phyloP scores from a whole-genome alignment of 2,888 invertebrate species.

The Cheilosia impressa region DNA sequence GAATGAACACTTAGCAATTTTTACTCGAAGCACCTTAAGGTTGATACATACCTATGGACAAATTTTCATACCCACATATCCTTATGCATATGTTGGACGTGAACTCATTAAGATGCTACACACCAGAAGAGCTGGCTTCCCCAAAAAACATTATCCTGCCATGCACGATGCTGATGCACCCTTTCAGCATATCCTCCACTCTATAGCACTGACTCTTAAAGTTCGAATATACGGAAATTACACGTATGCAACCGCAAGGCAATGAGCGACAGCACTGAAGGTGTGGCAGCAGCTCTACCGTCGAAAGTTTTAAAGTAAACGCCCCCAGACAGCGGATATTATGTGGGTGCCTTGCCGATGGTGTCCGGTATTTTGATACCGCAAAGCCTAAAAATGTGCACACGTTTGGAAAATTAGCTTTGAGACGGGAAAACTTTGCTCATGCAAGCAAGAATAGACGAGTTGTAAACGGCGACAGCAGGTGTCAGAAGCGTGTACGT shows the following conservation, averaged over 20 bases:
- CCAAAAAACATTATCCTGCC: constrained; percentile 43
- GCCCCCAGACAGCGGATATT: constrained; percentile 70
- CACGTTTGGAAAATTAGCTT: constrained; percentile 48
- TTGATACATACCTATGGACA: neutral
- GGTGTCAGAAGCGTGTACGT: constrained; percentile 42
- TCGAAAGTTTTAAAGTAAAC: constrained; percentile 67
- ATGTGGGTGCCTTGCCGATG: constrained; percentile 30
- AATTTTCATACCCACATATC: too few relatives aligned
- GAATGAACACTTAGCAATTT: constrained; percentile 13
- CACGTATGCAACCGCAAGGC: constrained; percentile 60
- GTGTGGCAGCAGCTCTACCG: neutral
- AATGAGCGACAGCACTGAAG: constrained; percentile 42
- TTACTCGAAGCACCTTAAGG: constrained; percentile 10
- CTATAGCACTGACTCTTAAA: constrained; percentile 27
- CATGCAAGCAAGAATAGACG: neutral
- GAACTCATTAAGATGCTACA: constrained; percentile 44
- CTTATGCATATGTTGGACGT: neutral
- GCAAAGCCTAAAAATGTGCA: constrained; percentile 21
- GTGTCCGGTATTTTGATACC: constrained; percentile 44
- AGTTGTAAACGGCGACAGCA: constrained; percentile 40
- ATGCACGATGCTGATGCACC: neutral
- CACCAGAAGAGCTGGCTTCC: constrained; percentile 3
- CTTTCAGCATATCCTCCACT: constrained; percentile 6
- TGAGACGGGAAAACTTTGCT: constrained; percentile 10
- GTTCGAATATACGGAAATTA: constrained; percentile 45